Evolutionary conservation across 2,113 vertebrate species (phyloP).

Genomic region (Phodopus roborovskii): DNA sequence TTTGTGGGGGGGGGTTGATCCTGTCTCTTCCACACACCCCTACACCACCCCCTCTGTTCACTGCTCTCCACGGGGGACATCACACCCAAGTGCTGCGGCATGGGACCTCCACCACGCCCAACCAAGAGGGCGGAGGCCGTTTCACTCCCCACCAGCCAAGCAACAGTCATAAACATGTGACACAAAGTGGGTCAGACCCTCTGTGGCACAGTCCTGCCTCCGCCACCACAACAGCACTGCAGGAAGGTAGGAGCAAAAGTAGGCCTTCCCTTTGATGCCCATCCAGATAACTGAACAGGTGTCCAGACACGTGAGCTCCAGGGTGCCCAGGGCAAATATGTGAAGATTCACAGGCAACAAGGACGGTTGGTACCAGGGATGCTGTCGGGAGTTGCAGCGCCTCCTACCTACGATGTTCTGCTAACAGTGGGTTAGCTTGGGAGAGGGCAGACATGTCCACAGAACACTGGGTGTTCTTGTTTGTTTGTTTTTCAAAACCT

Average conservation of each 20-base stretch:
- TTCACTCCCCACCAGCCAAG: not conserved
- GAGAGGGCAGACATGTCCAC: not conserved
- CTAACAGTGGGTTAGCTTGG: not conserved
- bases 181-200: not conserved
- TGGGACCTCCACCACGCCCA: not conserved
- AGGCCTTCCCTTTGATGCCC: not conserved
- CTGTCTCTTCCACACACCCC: not conserved
- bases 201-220: not conserved
- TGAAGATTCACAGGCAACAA: not conserved
- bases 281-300: not conserved
- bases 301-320: not conserved
- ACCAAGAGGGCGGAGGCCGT: not conserved
- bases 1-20: not conserved
- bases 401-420: not conserved
- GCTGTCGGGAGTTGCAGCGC: not conserved
- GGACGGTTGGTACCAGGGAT: not conserved
- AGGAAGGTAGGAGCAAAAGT: not conserved
- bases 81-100: accelerated
- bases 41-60: not conserved
- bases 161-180: not conserved
- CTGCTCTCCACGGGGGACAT: not conserved
- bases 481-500: not conserved
- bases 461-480: not conserved
- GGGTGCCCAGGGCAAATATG: not conserved
- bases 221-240: not conserved